Evolutionary conservation across 2,888 invertebrate genomes (phyloP), one percentile per base, ranked within the genome.

Genomic region (Eupithecia dodoneata): DNA sequence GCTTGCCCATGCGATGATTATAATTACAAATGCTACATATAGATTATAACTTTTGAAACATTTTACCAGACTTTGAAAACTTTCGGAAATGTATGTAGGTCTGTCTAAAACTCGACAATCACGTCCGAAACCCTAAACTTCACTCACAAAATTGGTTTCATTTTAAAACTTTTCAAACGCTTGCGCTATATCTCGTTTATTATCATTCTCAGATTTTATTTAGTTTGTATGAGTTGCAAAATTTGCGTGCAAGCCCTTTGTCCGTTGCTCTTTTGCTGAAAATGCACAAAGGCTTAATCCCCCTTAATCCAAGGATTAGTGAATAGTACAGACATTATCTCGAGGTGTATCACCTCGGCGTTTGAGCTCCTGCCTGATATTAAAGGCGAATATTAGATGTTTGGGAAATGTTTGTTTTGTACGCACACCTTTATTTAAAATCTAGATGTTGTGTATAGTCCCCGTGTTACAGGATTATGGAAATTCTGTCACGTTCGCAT

Each of bases 401-500:
- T 65, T 65, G 4, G 42, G 4, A 42, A 42, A 70, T 70, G n/a
- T 30, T 47, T 18, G 44, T 18, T 18, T 9, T 45, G 69, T 45
- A 45, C 13, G 47, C 18, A 45, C 70, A 70, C 70, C 70, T 69
- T 44, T n/a, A 69, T 69, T 70, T 47, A 74, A 76, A 76, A 72
- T 70, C 63, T 74, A 78, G 75, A 75, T 78, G 65, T 73, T 71
- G 55, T 73, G 72, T 75, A 82, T 82, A 81, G 84, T 82, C 85
- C 83, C 82, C 83, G 81, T 76, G 86, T 84, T 85, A 84, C 83
- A 83, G 83, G 84, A 85, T 86, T 75, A 88, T 88, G 87, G 84
- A 87, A 87, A 88, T 86, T 79, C 82, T 82, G 84, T 86, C 88
- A 88, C 88, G 87, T 86, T 83, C 80, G 79, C 81, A 82, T 83